Conservation (phyloP, 1,140 invertebrate genomes). For the Zaprionus tsacasi region DNA sequence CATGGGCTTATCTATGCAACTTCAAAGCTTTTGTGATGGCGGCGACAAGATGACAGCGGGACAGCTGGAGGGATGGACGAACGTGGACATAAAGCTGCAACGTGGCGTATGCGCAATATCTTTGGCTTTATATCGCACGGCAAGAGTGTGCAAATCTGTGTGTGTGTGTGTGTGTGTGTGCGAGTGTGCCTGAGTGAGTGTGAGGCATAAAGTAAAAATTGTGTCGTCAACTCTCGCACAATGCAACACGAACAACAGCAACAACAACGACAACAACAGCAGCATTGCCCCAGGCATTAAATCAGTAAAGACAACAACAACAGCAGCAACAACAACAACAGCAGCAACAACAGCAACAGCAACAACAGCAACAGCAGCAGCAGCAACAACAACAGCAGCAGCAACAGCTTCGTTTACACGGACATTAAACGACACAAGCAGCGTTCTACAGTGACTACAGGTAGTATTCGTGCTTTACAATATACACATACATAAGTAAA, state of each 20-base stretch:
- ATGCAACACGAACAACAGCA: conserved; percentile 49
- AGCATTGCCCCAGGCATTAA: conserved; percentile 60
- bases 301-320: conserved; percentile 53
- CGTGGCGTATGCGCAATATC: conserved; percentile 80
- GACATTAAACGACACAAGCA: conserved; percentile 15
- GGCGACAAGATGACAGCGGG: conserved; percentile 54
- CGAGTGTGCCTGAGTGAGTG: conserved; percentile 1
- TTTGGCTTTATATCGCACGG: conserved; percentile 38
- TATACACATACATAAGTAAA: conserved; percentile 65
- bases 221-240: conserved; percentile 63
- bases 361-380: conserved; percentile 25
- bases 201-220: conserved; percentile 65
- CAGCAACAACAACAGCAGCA: too few species aligned
- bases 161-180: conserved; percentile 22
- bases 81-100: conserved; percentile 58
- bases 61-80: conserved; percentile 21
- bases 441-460: conserved; percentile 26
- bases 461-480: conserved; percentile 54
- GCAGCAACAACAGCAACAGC: conserved; percentile 23
- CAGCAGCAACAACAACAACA: conserved; percentile 15
- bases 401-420: conserved; percentile 23
- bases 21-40: conserved; percentile 78
- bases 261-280: too few species aligned
- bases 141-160: conserved; percentile 18
- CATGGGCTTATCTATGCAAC: conserved; percentile 74